Evolutionary conservation across 1,140 invertebrate genomes (phyloP).

Genomic region (Lordiphosa mommai): DNA sequence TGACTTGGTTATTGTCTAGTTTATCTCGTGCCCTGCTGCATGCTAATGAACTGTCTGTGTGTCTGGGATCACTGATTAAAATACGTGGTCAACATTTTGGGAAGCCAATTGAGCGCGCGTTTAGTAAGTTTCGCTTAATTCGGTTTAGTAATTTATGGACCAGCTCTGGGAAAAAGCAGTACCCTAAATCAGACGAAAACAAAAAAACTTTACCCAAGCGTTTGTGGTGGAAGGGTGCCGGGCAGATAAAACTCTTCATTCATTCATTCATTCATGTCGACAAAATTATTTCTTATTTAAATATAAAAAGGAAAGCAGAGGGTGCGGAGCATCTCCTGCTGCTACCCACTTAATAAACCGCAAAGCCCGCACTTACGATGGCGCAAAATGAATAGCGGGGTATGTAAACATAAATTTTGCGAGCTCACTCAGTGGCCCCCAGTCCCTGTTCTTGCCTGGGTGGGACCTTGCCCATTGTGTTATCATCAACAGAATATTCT

Average conservation of each 20-base stretch:
- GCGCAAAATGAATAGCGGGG: slow-evolving; percentile 69
- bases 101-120: slow-evolving; percentile 70
- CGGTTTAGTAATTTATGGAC: slow-evolving; percentile 75
- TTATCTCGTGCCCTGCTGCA: slow-evolving; percentile 34
- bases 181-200: slow-evolving; percentile 39
- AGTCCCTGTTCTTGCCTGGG: not conserved
- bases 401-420: slow-evolving; percentile 78
- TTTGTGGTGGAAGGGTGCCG: slow-evolving; percentile 24
- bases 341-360: slow-evolving; percentile 74
- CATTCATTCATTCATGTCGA: slow-evolving; percentile 77
- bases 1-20: slow-evolving; percentile 68
- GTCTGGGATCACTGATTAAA: slow-evolving; percentile 53
- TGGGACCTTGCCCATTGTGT: slow-evolving; percentile 51
- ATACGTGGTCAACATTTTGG: slow-evolving; percentile 73
- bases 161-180: slow-evolving; percentile 38
- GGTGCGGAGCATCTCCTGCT: slow-evolving; percentile 29
- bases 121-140: slow-evolving; percentile 74
- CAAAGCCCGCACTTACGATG: slow-evolving; percentile 72
- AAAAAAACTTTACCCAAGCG: slow-evolving; percentile 28
- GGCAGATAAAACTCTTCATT: slow-evolving; percentile 75
- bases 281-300: slow-evolving; percentile 78
- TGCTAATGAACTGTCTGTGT: slow-evolving; percentile 57
- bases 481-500: slow-evolving; percentile 75
- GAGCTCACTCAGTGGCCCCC: slow-evolving; percentile 40
- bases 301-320: slow-evolving; percentile 57